A percentile compares a stretch with the other conserved stretches of the same genome.
Conservation (phyloP, 92 coral and sea anemone species). For the Virgularia gustaviana region DNA sequence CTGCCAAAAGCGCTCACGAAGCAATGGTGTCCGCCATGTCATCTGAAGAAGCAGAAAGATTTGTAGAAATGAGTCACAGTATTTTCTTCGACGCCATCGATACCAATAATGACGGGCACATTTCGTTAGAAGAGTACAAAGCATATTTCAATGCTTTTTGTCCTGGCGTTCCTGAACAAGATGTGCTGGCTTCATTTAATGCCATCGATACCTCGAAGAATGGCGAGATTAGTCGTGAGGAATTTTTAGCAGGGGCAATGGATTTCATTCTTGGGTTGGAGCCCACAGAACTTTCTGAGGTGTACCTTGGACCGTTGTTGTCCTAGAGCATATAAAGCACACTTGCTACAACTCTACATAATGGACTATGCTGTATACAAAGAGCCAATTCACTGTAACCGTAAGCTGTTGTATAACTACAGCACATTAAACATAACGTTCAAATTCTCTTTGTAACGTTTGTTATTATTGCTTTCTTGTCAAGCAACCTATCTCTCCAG, state of each 20-base stretch:
- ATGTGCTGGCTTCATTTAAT: neutral
- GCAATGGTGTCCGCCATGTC: neutral
- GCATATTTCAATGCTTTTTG: neutral
- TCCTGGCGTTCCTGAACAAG: neutral
- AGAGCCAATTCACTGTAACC: too few relatives aligned
- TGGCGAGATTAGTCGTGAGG: slow-evolving; percentile 20
- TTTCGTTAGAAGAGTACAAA: slow-evolving; percentile 11
- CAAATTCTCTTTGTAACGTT: too few relatives aligned
- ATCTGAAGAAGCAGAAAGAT: neutral
- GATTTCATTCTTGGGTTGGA: neutral
- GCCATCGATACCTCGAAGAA: neutral
- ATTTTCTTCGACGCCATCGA: neutral
- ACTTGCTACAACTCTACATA: too few relatives aligned
- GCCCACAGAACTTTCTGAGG: neutral
- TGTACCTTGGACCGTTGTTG: slow-evolving; percentile 2
- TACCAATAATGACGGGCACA: neutral
- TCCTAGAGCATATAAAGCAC: too few relatives aligned
- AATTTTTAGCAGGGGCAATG: neutral
- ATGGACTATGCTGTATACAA: too few relatives aligned
- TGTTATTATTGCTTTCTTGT: too few relatives aligned
- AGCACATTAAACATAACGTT: too few relatives aligned
- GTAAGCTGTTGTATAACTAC: too few relatives aligned
- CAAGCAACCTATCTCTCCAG: too few relatives aligned
- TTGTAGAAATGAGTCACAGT: neutral
- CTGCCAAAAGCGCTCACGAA: neutral